These are phyloP conservation scores for Varanus komodoensis DNA, from an alignment of 2,113 vertebrate species.

Conservation along the genomic window DNA sequence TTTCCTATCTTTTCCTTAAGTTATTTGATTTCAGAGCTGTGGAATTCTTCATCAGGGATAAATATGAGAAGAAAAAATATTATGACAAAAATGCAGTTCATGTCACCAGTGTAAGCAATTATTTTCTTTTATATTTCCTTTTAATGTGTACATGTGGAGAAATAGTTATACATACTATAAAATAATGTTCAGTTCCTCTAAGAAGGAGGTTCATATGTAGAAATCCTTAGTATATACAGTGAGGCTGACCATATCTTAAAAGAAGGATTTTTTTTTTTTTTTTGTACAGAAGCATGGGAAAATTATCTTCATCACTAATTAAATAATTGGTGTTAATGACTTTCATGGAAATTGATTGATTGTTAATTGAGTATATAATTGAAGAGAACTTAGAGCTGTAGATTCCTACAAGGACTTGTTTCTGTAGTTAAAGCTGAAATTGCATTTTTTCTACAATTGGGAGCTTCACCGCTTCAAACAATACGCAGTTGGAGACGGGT, in stretches of 20 bases:
- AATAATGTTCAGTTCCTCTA: not conserved
- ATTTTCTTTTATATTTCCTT: slow-evolving; percentile 6
- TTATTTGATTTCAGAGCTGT: slow-evolving; percentile 87
- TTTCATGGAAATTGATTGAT: not conserved
- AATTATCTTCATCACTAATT: not conserved
- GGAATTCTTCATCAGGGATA: slow-evolving; percentile 99
- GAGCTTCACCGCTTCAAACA: not conserved
- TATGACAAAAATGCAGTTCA: slow-evolving; percentile 88
- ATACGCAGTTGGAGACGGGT: not conserved
- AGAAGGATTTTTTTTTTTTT: not conserved
- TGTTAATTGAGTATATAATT: not conserved
- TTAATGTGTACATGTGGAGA: slow-evolving; percentile 12
- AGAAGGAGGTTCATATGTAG: not conserved
- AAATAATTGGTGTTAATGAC: not conserved
- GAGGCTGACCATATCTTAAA: not conserved
- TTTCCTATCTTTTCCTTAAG: slow-evolving; percentile 79
- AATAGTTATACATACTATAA: not conserved
- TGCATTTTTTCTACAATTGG: not conserved
- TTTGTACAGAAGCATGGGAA: not conserved
- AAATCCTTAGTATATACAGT: not conserved
- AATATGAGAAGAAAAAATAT: slow-evolving; percentile 98
- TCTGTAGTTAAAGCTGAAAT: not conserved
- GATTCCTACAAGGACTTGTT: not conserved
- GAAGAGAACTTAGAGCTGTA: not conserved
- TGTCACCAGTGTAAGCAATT: slow-evolving; percentile 86